Base-by-base conservation (phyloP, 2,113 vertebrate species). In the Synodontis membranacea region DNA sequence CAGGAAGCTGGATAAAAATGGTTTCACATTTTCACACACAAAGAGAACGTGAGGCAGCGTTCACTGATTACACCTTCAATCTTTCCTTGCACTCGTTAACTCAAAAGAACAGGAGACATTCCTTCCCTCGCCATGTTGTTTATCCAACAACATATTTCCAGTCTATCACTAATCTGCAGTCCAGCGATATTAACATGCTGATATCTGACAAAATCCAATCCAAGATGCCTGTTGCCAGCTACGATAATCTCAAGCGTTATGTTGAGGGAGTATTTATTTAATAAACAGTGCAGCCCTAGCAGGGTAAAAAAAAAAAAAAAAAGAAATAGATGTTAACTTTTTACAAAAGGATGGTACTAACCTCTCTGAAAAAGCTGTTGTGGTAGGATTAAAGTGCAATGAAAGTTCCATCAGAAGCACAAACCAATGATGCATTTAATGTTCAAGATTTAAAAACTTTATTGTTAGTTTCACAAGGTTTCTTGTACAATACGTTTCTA, bases 1-100 rank as follows among this genome's bases (percentile, higher is more conserved):
- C 90, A 89, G 88, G 92, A 93, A 93, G 92, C 91, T 68, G 84
- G 87, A 92, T 91, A 91, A 92, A 92, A 94, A 92, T 88, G 85
- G 91, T 91, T 90, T 91, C 56, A 82, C 89, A 89, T 90, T 92
- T 91, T 90, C 83, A 85, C 88, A 88, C 90, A 84, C 39, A 87
- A 88, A 86, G 85, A 87, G 75, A 89, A 91, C 90, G 90, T 85
- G 80, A 86, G 79, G 86, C 90, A 88, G 86, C 87, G 86, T 91
- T 87, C 82, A 84, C 82, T 89, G 87, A 89, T 91, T 87, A 87
- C 85, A 87, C 89, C 87, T 89, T 88, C 82, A 88, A 34, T 86
- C 89, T 88, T 78, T 64, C 11, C 50, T 28, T 52, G 34, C 75
- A 15, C 70, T 80, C 78, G 70, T 89, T 85, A 87, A 83, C 83